phyloP scores from a whole-genome alignment of 2,888 invertebrate genomes.

The Loripinus fragilis region DNA sequence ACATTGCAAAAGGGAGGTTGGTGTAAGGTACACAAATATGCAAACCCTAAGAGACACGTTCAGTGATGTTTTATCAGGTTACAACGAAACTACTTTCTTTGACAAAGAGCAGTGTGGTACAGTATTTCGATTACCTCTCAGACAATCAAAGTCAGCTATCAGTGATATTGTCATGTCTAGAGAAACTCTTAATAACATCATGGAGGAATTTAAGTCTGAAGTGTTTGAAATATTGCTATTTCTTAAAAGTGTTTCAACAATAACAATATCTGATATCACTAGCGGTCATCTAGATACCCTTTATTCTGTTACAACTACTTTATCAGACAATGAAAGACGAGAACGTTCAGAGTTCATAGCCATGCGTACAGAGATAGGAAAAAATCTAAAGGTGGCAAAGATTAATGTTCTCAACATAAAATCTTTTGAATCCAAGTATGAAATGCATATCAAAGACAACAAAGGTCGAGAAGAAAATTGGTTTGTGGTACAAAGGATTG shows the following conservation, averaged over 20 bases:
- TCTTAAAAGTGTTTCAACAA: constrained; percentile 69
- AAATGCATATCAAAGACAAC: constrained; percentile 41
- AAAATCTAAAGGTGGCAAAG: not conserved
- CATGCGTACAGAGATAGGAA: not conserved
- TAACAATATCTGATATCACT: constrained; percentile 60
- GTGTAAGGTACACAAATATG: constrained; percentile 43
- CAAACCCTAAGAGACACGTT: constrained; percentile 36
- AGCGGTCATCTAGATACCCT: constrained; percentile 32
- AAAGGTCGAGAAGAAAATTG: constrained; percentile 22
- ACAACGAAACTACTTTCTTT: constrained; percentile 38
- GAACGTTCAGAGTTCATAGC: not conserved
- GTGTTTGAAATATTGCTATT: constrained; percentile 74
- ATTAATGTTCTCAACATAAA: not conserved
- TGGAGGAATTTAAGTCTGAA: constrained; percentile 71
- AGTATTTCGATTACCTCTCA: constrained; percentile 73
- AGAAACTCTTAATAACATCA: constrained; percentile 54
- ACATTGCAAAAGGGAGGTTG: constrained; percentile 60
- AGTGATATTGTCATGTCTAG: constrained; percentile 48
- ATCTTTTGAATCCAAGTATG: constrained; percentile 33
- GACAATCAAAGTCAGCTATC: constrained; percentile 70
- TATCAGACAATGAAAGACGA: constrained; percentile 32
- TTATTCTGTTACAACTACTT: constrained; percentile 34
- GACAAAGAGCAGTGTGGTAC: constrained; percentile 34
- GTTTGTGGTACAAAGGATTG: constrained; percentile 55
- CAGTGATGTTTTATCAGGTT: constrained; percentile 52